Percentiles rank a stretch among this genome's conserved stretches.
Conservation (phyloP, 2,888 invertebrate species). For the Harmothoe impar region DNA sequence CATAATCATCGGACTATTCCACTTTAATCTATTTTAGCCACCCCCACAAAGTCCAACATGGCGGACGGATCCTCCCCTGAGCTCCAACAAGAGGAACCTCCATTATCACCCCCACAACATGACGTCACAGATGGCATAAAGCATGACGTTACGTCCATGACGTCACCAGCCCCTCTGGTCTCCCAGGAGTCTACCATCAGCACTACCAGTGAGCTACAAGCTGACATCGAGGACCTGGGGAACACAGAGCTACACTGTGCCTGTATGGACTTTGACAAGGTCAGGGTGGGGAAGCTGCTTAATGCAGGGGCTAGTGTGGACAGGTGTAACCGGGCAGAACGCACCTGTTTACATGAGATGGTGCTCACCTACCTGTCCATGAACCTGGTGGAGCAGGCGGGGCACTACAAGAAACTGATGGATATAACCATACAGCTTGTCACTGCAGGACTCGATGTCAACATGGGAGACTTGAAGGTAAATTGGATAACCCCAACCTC, state of each 20-base stretch:
- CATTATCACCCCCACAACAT: too few relatives aligned
- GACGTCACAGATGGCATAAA: too few relatives aligned
- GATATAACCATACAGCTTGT: background rate
- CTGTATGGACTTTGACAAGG: conserved; percentile 13
- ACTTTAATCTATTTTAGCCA: too few relatives aligned
- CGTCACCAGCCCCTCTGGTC: background rate
- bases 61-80: too few relatives aligned
- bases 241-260: conserved; percentile 49
- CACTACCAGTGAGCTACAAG: background rate
- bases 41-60: too few relatives aligned
- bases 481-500: too few relatives aligned
- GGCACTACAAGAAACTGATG: conserved; percentile 5
- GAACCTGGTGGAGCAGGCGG: conserved; percentile 24
- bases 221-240: background rate
- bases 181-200: background rate
- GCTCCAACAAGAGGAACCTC: too few relatives aligned
- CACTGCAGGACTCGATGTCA: conserved; percentile 42
- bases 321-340: background rate
- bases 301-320: conserved; percentile 27
- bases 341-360: conserved; percentile 53
- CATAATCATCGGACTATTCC: too few relatives aligned
- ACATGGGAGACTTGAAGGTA: conserved; percentile 30
- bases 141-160: too few relatives aligned
- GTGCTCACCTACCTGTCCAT: conserved; percentile 36
- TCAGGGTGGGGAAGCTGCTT: background rate